These are phyloP conservation scores for Sepiola atlantica DNA, from an alignment of 2,888 invertebrate species.

Conservation along the genomic window DNA sequence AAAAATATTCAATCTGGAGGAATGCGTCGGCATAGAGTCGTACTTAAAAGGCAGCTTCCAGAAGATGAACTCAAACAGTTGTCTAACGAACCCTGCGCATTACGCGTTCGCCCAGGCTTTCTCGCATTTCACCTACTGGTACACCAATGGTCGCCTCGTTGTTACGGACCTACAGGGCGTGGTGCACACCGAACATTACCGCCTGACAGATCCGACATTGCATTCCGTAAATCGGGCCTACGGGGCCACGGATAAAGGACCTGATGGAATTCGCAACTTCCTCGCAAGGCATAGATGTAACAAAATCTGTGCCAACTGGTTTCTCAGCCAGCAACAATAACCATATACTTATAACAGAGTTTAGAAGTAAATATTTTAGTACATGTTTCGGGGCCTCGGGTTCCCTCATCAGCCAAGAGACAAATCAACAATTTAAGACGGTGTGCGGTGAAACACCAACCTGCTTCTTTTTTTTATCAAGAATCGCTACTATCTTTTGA, in stretches of 20 bases:
- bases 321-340: background rate
- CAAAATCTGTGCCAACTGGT: conserved; percentile 54
- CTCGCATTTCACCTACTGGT: conserved; percentile 63
- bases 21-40: conserved; percentile 61
- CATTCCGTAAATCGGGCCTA: conserved; percentile 57
- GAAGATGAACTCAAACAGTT: conserved; percentile 53
- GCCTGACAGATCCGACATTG: conserved; percentile 60
- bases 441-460: no score
- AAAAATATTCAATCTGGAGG: conserved; percentile 50
- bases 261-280: conserved; percentile 61
- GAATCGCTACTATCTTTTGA: no score
- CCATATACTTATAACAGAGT: background rate
- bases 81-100: background rate
- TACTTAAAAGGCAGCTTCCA: conserved; percentile 59
- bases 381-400: background rate
- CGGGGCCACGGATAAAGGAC: conserved; percentile 58
- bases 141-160: conserved; percentile 57
- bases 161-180: conserved; percentile 63
- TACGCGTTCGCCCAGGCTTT: conserved; percentile 57
- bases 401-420: no score
- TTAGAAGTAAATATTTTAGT: background rate
- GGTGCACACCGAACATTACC: conserved; percentile 52
- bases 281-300: conserved; percentile 62
- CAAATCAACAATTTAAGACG: no score
- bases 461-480: no score